Percentiles rank a stretch among this genome's conserved stretches.
Evolutionary conservation across 2,113 vertebrate genomes (phyloP).

Genomic region (Chloropsis hardwickii): DNA sequence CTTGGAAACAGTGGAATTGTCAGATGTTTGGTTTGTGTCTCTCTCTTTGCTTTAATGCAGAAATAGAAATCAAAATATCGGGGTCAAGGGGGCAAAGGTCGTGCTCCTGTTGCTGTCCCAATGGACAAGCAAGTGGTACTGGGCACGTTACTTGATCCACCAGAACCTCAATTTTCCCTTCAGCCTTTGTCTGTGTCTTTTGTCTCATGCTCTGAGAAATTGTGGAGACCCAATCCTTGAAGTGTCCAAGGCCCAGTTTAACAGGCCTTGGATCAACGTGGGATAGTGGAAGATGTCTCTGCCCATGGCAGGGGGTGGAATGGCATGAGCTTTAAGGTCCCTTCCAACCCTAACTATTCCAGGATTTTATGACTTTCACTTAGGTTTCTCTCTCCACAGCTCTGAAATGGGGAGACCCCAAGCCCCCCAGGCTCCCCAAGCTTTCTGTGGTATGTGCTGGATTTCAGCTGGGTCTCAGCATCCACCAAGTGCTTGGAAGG

Average conservation of each 20-base stretch:
- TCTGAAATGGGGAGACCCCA: not conserved
- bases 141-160: not conserved
- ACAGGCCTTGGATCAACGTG: fast-evolving
- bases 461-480: not conserved
- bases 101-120: not conserved
- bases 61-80: fast-evolving
- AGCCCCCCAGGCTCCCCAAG: not conserved
- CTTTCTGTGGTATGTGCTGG: not conserved
- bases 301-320: not conserved
- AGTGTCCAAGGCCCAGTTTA: not conserved
- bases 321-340: not conserved
- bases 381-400: not conserved
- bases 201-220: not conserved
- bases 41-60: not conserved
- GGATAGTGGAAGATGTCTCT: not conserved
- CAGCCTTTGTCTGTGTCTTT: not conserved
- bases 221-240: not conserved
- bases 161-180: not conserved
- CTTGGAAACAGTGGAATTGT: not conserved
- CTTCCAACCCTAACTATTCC: not conserved
- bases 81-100: not conserved
- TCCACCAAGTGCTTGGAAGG: not conserved
- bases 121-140: too few relatives aligned
- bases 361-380: fast-evolving
- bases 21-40: not conserved